Conservation (phyloP, 2,797 vertebrate genomes). For the Malurus splendens region DNA sequence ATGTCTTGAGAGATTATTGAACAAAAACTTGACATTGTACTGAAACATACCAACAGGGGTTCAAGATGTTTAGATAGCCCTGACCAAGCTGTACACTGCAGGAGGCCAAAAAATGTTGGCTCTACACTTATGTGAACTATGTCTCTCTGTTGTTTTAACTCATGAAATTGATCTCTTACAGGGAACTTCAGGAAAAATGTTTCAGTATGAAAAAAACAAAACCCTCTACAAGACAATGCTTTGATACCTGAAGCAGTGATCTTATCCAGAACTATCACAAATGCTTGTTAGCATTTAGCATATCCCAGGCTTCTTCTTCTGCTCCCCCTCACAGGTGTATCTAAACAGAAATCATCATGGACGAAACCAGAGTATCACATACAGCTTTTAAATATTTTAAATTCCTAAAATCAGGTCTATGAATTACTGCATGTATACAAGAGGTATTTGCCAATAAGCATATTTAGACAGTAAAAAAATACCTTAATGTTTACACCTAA, state of each 20-base stretch:
- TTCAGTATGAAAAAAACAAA: neutral
- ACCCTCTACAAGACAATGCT: neutral
- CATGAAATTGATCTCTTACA: constrained; percentile 50
- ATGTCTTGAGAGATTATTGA: constrained; percentile 50
- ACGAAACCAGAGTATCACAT: neutral
- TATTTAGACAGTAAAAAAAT: constrained; percentile 50
- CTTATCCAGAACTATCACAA: constrained; percentile 4
- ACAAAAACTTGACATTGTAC: constrained; percentile 54
- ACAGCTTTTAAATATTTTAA: constrained; percentile 41
- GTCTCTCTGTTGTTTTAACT: constrained; percentile 52
- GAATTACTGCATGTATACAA: constrained; percentile 5
- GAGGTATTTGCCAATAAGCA: constrained; percentile 40
- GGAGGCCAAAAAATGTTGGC: constrained; percentile 50
- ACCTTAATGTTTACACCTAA: neutral
- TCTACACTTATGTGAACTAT: constrained; percentile 30
- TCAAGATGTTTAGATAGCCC: constrained; percentile 56
- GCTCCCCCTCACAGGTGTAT: neutral
- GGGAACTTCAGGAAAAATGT: constrained; percentile 30
- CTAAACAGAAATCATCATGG: constrained; percentile 2
- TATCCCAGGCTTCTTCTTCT: neutral
- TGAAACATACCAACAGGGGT: constrained; percentile 54
- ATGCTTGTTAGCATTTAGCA: neutral
- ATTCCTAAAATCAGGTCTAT: constrained; percentile 1
- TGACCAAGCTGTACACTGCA: constrained; percentile 48
- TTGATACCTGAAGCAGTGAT: neutral